Percentiles rank a stretch among this genome's conserved stretches.
phyloP scores from a whole-genome alignment of 2,888 invertebrate genomes.

The Rhopalosiphum nymphaeae region DNA sequence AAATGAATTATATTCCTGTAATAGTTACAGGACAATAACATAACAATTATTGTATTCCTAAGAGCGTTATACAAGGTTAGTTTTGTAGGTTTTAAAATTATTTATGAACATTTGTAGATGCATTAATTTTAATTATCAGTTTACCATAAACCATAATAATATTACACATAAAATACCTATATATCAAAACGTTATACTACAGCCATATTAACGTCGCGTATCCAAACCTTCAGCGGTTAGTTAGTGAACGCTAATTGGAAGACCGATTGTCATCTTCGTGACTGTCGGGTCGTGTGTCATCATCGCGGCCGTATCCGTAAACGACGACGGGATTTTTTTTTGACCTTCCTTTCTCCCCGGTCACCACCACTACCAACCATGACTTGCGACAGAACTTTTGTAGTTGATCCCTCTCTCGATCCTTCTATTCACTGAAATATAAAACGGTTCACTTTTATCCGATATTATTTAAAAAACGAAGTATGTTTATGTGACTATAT shows the following conservation, averaged over 20 bases:
- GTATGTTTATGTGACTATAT: neutral
- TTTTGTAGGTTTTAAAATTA: neutral
- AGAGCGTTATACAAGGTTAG: neutral
- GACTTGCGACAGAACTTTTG: neutral
- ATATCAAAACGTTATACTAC: neutral
- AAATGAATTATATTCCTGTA: neutral
- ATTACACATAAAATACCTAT: neutral
- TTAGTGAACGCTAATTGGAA: constrained; percentile 6
- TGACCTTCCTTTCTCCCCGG: neutral
- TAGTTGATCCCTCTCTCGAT: neutral
- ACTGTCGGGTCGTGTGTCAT: neutral
- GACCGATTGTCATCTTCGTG: constrained; percentile 24
- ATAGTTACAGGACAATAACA: no score
- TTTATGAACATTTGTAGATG: neutral
- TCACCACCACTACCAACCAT: neutral
- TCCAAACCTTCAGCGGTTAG: neutral
- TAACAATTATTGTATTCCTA: neutral
- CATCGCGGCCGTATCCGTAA: neutral
- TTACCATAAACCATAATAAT: neutral
- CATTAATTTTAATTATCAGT: neutral
- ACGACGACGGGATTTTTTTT: neutral
- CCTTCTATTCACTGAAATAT: neutral
- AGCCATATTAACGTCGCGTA: neutral
- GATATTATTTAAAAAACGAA: neutral
- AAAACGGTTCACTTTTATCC: neutral